A percentile compares a stretch with the other conserved stretches of the same genome.
Evolutionary conservation across 2,113 vertebrate genomes (phyloP).

Genomic region (Ophiodon elongatus): DNA sequence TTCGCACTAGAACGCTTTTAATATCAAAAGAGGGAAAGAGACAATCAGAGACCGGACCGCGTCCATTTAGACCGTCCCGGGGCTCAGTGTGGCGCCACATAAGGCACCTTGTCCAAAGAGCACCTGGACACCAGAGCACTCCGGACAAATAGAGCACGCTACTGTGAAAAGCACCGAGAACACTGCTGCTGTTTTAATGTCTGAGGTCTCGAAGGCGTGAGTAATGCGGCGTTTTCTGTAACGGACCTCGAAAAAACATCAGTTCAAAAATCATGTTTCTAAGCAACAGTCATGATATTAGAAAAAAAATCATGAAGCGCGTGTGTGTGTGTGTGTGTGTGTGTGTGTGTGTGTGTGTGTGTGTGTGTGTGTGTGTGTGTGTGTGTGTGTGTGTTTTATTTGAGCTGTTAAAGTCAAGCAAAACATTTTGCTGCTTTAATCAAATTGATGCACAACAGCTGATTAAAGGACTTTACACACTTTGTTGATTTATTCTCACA

Average conservation of each 20-base stretch:
- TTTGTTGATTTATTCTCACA: not conserved
- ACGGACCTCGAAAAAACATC: not conserved
- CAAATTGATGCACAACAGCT: not conserved
- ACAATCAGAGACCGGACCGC: slow-evolving; percentile 55
- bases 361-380: too few species aligned
- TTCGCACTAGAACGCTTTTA: slow-evolving; percentile 67
- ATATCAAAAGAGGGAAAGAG: slow-evolving; percentile 55
- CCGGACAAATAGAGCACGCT: too few species aligned
- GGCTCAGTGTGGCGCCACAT: slow-evolving; percentile 54
- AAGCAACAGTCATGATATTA: not conserved
- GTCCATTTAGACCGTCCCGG: slow-evolving; percentile 43
- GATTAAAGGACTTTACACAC: not conserved
- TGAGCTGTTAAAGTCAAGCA: not conserved
- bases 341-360: too few species aligned
- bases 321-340: too few species aligned
- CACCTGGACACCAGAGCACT: slow-evolving; percentile 56
- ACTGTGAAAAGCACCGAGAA: not conserved
- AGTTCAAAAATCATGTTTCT: not conserved
- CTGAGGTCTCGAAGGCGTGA: not conserved
- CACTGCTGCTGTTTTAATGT: too few species aligned
- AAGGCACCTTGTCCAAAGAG: slow-evolving; percentile 52
- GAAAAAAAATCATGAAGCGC: too few species aligned
- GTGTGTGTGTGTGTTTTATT: too few species aligned
- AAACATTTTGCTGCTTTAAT: not conserved
- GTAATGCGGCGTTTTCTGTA: not conserved